A percentile compares a stretch with the other conserved stretches of the same genome.
Evolutionary conservation across 23 tunicate species (phyloP).

Genomic region (Botrylloides violaceus): DNA sequence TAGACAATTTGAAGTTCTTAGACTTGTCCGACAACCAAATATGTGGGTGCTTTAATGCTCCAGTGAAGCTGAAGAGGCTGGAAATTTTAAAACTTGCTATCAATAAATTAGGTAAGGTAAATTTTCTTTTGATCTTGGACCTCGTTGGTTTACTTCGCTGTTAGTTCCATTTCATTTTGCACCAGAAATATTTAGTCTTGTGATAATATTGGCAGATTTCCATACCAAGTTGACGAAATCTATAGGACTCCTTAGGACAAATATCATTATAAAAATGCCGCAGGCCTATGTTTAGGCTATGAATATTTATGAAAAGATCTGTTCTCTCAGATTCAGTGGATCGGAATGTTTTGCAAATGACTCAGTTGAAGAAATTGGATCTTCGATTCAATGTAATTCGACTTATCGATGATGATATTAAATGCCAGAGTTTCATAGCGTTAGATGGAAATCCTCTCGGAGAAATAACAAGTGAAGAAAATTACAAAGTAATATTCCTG

Average conservation of each 20-base stretch:
- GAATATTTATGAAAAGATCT: too few species aligned
- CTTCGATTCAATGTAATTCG: slow-evolving; percentile 18
- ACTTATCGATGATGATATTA: not conserved
- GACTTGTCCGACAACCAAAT: slow-evolving; percentile 19
- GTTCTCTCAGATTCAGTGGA: slow-evolving; percentile 2
- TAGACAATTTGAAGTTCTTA: not conserved
- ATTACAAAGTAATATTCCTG: not conserved
- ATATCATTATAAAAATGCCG: too few species aligned
- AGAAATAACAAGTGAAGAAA: not conserved
- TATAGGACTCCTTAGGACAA: too few species aligned
- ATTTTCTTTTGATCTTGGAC: not conserved
- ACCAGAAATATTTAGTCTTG: not conserved
- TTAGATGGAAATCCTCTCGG: slow-evolving; percentile 28
- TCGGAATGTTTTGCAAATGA: not conserved
- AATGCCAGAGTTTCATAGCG: not conserved
- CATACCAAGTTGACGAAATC: too few species aligned
- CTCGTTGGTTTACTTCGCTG: not conserved
- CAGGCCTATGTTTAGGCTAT: too few species aligned
- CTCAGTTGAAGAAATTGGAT: not conserved
- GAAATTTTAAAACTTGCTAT: not conserved
- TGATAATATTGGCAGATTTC: too few species aligned
- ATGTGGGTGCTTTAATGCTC: not conserved
- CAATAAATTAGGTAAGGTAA: slow-evolving; percentile 15
- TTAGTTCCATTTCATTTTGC: not conserved
- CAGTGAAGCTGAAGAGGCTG: not conserved